phyloP scores from a whole-genome alignment of 2,888 invertebrate species.

The Xestia ashworthii region DNA sequence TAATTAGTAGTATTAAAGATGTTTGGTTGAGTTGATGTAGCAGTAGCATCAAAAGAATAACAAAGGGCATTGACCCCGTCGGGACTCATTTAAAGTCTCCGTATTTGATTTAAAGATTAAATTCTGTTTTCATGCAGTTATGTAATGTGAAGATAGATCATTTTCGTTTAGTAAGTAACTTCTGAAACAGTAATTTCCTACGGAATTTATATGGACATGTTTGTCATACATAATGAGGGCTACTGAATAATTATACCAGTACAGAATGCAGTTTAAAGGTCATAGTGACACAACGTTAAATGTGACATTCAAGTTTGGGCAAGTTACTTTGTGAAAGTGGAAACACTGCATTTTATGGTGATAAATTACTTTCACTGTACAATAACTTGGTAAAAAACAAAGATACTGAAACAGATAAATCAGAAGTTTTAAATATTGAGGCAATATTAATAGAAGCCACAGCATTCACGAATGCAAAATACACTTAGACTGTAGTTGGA shows the following conservation, averaged over 20 bases:
- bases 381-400: neutral
- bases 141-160: neutral
- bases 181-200: conserved; percentile 9
- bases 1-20: neutral
- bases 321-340: conserved; percentile 49
- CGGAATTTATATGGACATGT: conserved; percentile 20
- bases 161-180: conserved; percentile 5
- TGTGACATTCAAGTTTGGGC: conserved; percentile 42
- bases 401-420: neutral
- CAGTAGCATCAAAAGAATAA: conserved; percentile 21
- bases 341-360: conserved; percentile 31
- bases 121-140: conserved; percentile 19
- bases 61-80: conserved; percentile 31
- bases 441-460: conserved; percentile 9
- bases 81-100: conserved; percentile 11
- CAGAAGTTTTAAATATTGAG: conserved; percentile 4
- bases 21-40: neutral
- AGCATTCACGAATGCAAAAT: conserved; percentile 42
- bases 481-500: conserved; percentile 36
- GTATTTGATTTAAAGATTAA: conserved; percentile 38
- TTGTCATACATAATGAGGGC: conserved; percentile 37
- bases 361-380: conserved; percentile 46
- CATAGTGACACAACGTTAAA: conserved; percentile 39
- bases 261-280: conserved; percentile 58
- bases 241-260: conserved; percentile 45